Conservation (phyloP, 2,888 invertebrate genomes). For the Dolomedes plantarius region DNA sequence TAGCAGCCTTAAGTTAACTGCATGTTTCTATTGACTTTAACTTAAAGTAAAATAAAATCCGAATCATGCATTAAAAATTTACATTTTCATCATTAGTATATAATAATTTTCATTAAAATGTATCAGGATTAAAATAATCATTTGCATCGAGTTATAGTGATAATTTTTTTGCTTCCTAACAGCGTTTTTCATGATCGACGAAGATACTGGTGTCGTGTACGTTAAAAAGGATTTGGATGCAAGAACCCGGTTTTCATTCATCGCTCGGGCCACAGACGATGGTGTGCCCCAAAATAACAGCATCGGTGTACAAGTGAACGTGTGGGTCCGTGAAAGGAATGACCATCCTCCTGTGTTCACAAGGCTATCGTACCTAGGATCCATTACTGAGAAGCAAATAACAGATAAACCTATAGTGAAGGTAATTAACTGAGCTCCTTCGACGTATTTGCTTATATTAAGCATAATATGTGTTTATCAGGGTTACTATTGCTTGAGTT, state of each 20-base stretch:
- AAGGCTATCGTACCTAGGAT: slow-evolving; percentile 73
- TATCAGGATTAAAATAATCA: too few species aligned
- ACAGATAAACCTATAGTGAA: slow-evolving; percentile 73
- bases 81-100: too few species aligned
- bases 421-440: slow-evolving; percentile 62
- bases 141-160: too few species aligned
- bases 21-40: too few species aligned
- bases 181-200: slow-evolving; percentile 74
- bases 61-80: too few species aligned
- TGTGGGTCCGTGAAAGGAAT: slow-evolving; percentile 74
- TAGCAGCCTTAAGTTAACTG: too few species aligned
- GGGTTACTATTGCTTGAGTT: too few species aligned
- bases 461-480: too few species aligned
- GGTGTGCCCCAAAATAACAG: slow-evolving; percentile 76
- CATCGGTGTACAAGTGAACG: slow-evolving; percentile 75
- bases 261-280: slow-evolving; percentile 77
- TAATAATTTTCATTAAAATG: too few species aligned
- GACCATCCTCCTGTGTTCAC: slow-evolving; percentile 75
- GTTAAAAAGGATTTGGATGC: slow-evolving; percentile 73
- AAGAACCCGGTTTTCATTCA: slow-evolving; percentile 75
- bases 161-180: too few species aligned
- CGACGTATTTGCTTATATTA: too few species aligned
- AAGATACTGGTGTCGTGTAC: slow-evolving; percentile 73
- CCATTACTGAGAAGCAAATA: slow-evolving; percentile 73
- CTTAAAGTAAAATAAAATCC: too few species aligned